Evolutionary conservation across 2,888 invertebrate species (phyloP), one percentile per base, ranked within the genome.

Genomic region (Saturnia japonica): DNA sequence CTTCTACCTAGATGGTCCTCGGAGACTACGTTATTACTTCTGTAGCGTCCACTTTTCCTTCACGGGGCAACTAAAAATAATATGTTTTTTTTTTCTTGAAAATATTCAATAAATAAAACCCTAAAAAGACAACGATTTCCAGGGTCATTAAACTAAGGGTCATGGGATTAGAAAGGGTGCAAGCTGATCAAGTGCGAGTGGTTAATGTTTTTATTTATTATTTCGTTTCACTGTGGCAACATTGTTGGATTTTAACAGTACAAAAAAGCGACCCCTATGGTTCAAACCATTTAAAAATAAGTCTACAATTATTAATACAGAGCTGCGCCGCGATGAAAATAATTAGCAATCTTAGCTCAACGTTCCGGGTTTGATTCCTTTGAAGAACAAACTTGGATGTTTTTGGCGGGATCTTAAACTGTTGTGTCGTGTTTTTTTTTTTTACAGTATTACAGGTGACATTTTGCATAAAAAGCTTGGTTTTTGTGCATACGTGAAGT

Each of bases 141-240:
- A 79, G 88, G 90, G 82, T 85, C 91, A 93, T 93, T 93, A 86
- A 91, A 90, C 91, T 90, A 87, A 90, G 86, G 83, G 85, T 87
- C 57, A 60, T 60, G 57, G 9, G 57, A 87, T 89, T 89, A 88
- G 80, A 87, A 88, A 89, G 91, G 91, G 91, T 88, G 87, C 82
- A 80, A 85, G 81, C 89, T 85, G 89, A 92, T 93, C 91, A 89
- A 92, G 87, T 91, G 91, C 86, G 86, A 88, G 85, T 83, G 83
- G 86, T 85, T 89, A 89, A 91, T 91, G 93, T 91, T 91, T 91
- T 90, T 89, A 90, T 91, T 90, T 60, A 28, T 60, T 28, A 47
- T 19, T 19, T 47, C 19, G 47, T n/a, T 47, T 47, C 19, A 47
- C 19, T 47, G 16, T 47, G 0, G 47, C 16, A 54, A 54, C 22